A percentile compares a stretch with the other conserved stretches of the same genome.
Evolutionary conservation across 2,797 vertebrate species (phyloP).

Genomic region (Crotalus adamanteus): DNA sequence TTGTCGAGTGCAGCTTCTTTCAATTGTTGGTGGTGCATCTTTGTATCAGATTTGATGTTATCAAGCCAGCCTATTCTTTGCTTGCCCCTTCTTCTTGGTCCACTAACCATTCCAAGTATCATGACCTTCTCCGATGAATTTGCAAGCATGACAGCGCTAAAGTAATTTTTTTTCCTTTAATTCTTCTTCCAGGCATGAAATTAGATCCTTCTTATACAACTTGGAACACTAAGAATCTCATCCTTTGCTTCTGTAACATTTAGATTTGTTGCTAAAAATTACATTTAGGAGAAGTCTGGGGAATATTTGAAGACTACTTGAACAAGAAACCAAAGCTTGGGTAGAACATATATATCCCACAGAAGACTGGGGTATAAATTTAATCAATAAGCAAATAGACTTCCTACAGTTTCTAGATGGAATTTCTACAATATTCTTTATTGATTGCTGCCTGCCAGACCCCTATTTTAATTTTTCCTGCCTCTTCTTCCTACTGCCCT

Average conservation of each 20-base stretch:
- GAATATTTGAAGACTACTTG: background rate
- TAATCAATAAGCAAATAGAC: background rate
- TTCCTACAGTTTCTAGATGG: background rate
- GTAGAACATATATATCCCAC: background rate
- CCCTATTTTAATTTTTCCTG: background rate
- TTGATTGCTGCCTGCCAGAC: background rate
- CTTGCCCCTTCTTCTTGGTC: background rate
- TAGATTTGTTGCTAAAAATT: background rate
- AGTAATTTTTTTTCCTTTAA: background rate
- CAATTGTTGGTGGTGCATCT: background rate
- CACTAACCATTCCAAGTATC: background rate
- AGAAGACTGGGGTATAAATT: background rate
- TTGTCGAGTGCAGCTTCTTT: background rate
- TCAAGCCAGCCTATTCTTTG: background rate
- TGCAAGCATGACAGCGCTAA: background rate
- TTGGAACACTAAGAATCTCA: background rate
- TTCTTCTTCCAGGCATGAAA: background rate
- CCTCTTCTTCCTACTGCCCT: background rate
- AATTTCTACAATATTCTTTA: background rate
- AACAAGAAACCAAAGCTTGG: background rate
- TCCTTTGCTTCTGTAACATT: background rate
- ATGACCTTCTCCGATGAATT: background rate
- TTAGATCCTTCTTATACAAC: background rate
- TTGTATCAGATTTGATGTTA: background rate
- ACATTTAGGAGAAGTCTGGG: background rate